Percentiles rank a stretch among this genome's conserved stretches.
Conservation (phyloP, 2,888 invertebrate species). For the Brachyopa scutellaris region DNA sequence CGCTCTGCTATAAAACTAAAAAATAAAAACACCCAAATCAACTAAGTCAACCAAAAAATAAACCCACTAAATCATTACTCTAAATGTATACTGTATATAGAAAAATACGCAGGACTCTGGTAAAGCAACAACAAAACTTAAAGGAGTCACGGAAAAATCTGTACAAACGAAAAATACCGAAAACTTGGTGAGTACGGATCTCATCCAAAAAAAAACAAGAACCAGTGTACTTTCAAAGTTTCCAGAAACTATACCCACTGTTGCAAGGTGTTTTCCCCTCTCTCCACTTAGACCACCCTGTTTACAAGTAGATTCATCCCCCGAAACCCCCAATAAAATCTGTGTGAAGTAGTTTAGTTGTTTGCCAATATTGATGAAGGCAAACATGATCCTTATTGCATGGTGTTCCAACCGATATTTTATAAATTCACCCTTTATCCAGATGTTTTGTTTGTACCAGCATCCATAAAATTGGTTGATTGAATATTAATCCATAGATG, state of each 20-base stretch:
- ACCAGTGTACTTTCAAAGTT: constrained; percentile 1
- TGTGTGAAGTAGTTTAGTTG: constrained; percentile 28
- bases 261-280: background rate
- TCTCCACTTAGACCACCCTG: too few species aligned
- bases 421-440: too few species aligned
- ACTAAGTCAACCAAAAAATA: too few species aligned
- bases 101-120: constrained; percentile 63
- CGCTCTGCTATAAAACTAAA: too few species aligned
- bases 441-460: constrained; percentile 11
- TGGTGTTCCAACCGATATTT: background rate
- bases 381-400: constrained; percentile 53
- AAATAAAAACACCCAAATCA: too few species aligned
- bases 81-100: constrained; percentile 32
- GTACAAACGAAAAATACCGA: constrained; percentile 79
- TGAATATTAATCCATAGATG: constrained; percentile 32
- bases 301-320: too few species aligned
- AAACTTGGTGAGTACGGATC: constrained; percentile 79
- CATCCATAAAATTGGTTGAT: constrained; percentile 6
- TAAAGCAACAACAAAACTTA: constrained; percentile 66
- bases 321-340: too few species aligned
- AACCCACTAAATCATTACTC: constrained; percentile 73
- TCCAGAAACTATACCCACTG: background rate
- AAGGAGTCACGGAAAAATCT: constrained; percentile 77
- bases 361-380: constrained; percentile 31
- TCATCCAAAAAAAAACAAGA: background rate